phyloP scores from a whole-genome alignment of 2,113 vertebrate species.

The Melanotaenia duboulayi region DNA sequence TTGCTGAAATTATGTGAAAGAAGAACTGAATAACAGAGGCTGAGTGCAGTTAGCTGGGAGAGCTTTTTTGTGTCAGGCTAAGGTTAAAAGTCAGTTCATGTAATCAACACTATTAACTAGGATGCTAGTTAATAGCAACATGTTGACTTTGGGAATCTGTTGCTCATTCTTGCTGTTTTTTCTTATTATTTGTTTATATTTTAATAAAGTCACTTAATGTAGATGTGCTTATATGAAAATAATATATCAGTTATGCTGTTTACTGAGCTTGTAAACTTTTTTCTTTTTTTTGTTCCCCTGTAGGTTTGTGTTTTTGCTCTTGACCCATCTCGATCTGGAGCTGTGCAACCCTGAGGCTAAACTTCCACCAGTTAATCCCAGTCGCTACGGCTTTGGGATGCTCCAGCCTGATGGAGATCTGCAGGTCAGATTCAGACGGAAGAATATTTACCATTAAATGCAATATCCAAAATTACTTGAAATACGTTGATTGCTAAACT shows the following conservation, averaged over 20 bases:
- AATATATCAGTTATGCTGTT: neutral
- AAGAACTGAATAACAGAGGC: constrained; percentile 18
- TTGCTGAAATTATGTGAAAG: constrained; percentile 2
- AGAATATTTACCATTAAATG: constrained; percentile 35
- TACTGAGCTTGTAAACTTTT: neutral
- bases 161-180: neutral
- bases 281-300: neutral
- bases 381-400: constrained; percentile 84
- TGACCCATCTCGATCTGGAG: constrained; percentile 83
- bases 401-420: constrained; percentile 82
- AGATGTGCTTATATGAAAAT: neutral
- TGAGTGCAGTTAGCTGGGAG: neutral
- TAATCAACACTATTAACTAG: neutral
- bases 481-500: neutral
- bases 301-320: constrained; percentile 84
- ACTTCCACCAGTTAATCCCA: constrained; percentile 81
- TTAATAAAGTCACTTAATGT: neutral
- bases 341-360: constrained; percentile 62
- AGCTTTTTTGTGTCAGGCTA: neutral
- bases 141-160: neutral
- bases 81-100: constrained; percentile 32
- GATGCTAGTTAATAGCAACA: neutral
- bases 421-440: constrained; percentile 76
- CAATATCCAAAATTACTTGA: neutral
- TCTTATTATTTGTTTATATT: neutral